Base-by-base conservation (phyloP, 2,888 invertebrate genomes). In the Lithophane semibrunnea region DNA sequence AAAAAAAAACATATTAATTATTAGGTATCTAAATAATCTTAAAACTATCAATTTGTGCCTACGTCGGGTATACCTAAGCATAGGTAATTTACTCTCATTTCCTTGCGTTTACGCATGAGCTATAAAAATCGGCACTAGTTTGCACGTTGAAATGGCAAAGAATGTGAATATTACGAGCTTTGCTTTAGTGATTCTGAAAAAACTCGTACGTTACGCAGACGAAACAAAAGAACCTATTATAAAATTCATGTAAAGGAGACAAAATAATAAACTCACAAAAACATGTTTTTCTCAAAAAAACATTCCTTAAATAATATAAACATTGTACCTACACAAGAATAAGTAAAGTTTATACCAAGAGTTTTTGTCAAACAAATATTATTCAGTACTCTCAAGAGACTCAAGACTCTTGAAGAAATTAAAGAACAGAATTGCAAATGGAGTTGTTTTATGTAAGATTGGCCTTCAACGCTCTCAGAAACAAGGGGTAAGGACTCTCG, bases 301-400 rank as follows among this genome's bases (percentile, higher is more conserved):
- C 12, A 64, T 79, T 42, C 12, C 21, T 54, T 16, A 18, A 24
- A 64, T 61, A 80, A 66, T 73, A 56, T 0, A 60, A 77, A 61
- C n/a, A 61, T 49, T 63, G 37, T 76, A 65, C 24, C 29, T n/a
- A 67, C 47, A n/a, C 52, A 77, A 82, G 37, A 73, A 67, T 63
- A n/a, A n/a, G n/a, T n/a, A 47, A 65, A 71, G 13, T 77, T 61
- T 42, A 58, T n/a, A 66, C 49, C n/a, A 49, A 63, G 85, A 69
- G n/a, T 77, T 85, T 76, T 85, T 81, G 82, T 77, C 68, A 77
- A 68, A 77, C 73, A 72, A 85, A 81, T 77, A 71, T 80, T 68
- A 56, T 82, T 54, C 67, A 72, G 71, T 49, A 21, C 61, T 66
- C 56, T 47, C 82, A 8, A 24, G 76, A 76, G 73, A 44, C n/a